phyloP scores from a whole-genome alignment of 1,140 invertebrate genomes.

The Pygmarrhopalites habei region DNA sequence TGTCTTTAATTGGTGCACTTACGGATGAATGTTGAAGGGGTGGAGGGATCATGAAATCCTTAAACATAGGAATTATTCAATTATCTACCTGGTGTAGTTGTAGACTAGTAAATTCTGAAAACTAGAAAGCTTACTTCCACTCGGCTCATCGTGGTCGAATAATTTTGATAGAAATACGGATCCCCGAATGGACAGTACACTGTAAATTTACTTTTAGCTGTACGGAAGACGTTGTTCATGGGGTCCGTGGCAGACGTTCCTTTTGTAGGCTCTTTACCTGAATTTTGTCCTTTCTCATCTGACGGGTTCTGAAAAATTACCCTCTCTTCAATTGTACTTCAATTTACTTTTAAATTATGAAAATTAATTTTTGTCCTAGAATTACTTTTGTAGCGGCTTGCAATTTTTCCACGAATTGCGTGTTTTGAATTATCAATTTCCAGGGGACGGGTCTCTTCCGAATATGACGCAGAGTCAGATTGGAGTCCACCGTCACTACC shows the following conservation, averaged over 20 bases:
- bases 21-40: conserved; percentile 9
- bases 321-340: too few relatives aligned
- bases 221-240: not conserved
- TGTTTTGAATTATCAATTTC: not conserved
- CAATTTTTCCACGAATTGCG: not conserved
- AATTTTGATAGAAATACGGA: conserved; percentile 2
- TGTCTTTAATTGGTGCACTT: too few relatives aligned
- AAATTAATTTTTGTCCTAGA: not conserved
- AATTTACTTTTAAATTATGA: too few relatives aligned
- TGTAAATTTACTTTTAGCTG: not conserved
- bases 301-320: too few relatives aligned
- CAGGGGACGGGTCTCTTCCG: conserved; percentile 6
- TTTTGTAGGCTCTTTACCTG: too few relatives aligned
- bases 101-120: too few relatives aligned
- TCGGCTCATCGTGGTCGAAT: not conserved
- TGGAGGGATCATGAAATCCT: not conserved
- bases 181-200: conserved; percentile 9
- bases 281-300: too few relatives aligned
- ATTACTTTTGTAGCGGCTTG: not conserved
- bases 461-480: not conserved
- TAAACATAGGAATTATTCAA: too few relatives aligned
- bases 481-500: not conserved
- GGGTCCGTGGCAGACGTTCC: too few relatives aligned
- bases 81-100: too few relatives aligned
- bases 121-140: not conserved